These are phyloP conservation scores for Paedocypris sp. DNA, from an alignment of 2,113 vertebrate species.

Conservation along the genomic window DNA sequence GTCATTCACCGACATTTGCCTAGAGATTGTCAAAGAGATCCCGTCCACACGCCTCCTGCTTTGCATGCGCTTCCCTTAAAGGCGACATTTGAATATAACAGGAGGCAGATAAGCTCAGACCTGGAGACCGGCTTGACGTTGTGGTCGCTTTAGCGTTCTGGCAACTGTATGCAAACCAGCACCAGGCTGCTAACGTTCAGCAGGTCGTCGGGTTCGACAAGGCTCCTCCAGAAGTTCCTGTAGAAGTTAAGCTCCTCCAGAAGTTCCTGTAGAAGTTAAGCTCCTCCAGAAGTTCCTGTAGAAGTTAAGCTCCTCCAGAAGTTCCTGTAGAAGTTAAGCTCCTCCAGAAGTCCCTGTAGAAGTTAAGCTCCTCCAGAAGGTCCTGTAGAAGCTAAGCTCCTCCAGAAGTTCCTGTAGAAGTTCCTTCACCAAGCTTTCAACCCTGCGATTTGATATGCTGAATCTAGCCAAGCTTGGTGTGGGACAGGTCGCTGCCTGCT, in stretches of 20 bases:
- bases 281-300: too few relatives aligned
- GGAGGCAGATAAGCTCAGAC: constrained; percentile 17
- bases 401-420: too few relatives aligned
- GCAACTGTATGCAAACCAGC: constrained; percentile 37
- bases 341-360: too few relatives aligned
- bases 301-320: too few relatives aligned
- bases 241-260: too few relatives aligned
- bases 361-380: too few relatives aligned
- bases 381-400: too few relatives aligned
- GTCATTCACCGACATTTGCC: not conserved
- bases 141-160: constrained; percentile 20
- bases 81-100: constrained; percentile 34
- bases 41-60: constrained; percentile 6
- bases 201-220: not conserved
- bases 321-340: too few relatives aligned
- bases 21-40: not conserved
- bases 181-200: constrained; percentile 7
- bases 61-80: constrained; percentile 33
- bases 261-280: too few relatives aligned
- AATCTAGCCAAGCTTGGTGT: constrained; percentile 24
- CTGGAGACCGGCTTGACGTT: constrained; percentile 6
- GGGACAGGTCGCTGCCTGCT: constrained; percentile 33
- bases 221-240: constrained; percentile 3
- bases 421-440: constrained; percentile 43
- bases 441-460: constrained; percentile 9